Base-by-base conservation (phyloP, 2,113 vertebrate species). In the Sula dactylatra region DNA sequence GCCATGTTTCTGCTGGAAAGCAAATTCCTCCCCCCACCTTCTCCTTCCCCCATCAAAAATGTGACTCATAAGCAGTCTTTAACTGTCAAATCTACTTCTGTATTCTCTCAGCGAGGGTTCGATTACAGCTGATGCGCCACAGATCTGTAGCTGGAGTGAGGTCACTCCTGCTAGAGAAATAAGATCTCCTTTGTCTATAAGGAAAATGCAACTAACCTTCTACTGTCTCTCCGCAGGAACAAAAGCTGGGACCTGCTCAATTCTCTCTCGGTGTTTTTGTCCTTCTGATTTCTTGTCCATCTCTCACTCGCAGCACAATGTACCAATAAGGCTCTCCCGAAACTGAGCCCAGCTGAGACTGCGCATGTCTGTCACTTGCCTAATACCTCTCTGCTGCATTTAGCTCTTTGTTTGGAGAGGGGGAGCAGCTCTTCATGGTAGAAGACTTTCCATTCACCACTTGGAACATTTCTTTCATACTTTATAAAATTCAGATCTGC, bases 211-310 rank as follows among this genome's bases (percentile, higher is more conserved):
- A 97, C 97, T 98, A 98, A 98, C 95, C 95, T 97, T 96, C 93
- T 97, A 61, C 97, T 97, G 88, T 98, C 96, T 98, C 90, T 98
- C 97, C 97, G 70, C 97, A 98, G 97, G 97, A 97, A 82, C 95
- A 96, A 96, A 96, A 97, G 21, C 83, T 91, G 96, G 92, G 95
- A 96, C 54, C 93, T 93, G 87, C 89, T 91, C 81, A 94, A 42
- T 95, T 94, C 95, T 77, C 70, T 95, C 88, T 90, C 93, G 64
- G 95, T 95, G 89, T 81, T 94, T 93, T 86, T 94, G 92, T 96
- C 89, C 76, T 94, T 94, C 94, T 94, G 81, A 58, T 95, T 94
- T 96, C 90, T 97, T 94, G 86, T 93, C 90, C 82, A 38, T 74
- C 94, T 96, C 86, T 97, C 81, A 56, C 92, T 96, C 11, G 0